phyloP scores from a whole-genome alignment of 2,797 vertebrate genomes.

The Halcyon leucocephala region DNA sequence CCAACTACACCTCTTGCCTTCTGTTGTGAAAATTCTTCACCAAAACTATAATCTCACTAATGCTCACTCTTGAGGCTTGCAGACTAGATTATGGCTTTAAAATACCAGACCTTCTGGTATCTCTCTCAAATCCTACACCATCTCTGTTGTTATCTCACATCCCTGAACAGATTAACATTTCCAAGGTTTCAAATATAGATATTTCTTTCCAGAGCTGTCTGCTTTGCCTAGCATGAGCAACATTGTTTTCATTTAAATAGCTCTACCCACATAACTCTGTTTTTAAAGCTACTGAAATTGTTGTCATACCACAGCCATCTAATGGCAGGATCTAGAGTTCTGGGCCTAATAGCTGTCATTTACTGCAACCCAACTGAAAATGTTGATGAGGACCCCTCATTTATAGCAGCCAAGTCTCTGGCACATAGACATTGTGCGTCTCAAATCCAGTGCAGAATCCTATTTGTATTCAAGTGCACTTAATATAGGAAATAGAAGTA shows the following conservation, averaged over 20 bases:
- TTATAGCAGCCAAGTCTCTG: not conserved
- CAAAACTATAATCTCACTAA: constrained; percentile 3
- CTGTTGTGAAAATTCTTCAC: not conserved
- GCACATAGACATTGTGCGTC: not conserved
- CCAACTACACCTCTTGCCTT: not conserved
- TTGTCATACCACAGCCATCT: not conserved
- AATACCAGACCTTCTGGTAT: not conserved
- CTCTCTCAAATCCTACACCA: constrained; percentile 16
- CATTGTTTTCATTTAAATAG: constrained; percentile 23
- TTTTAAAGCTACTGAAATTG: constrained; percentile 18
- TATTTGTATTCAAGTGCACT: not conserved
- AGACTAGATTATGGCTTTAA: not conserved
- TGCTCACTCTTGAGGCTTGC: not conserved
- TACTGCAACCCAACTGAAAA: not conserved
- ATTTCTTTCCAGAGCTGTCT: constrained; percentile 37
- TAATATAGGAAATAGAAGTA: not conserved
- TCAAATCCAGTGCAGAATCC: not conserved
- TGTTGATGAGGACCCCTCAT: not conserved
- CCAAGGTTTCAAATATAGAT: constrained; percentile 23
- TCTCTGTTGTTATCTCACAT: constrained; percentile 11
- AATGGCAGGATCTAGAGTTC: not conserved
- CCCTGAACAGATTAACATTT: constrained; percentile 36
- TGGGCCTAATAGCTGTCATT: not conserved
- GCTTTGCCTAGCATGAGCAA: constrained; percentile 40
- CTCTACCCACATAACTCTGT: not conserved